Evolutionary conservation across 2,888 invertebrate species (phyloP).

Genomic region (Sesia bembeciformis): DNA sequence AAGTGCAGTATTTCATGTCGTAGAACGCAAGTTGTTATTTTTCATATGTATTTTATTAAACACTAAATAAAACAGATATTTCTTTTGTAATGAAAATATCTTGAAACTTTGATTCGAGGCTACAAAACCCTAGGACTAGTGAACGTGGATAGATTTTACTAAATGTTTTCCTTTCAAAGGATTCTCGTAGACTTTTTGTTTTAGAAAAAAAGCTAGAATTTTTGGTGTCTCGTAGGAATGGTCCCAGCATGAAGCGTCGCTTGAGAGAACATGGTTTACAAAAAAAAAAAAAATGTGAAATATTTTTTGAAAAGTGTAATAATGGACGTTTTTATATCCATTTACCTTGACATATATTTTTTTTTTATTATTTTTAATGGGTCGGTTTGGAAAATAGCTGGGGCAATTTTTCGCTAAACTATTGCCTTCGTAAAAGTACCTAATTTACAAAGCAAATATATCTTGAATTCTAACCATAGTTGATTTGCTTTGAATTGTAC

Average conservation of each 20-base stretch:
- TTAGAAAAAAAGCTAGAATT: conserved; percentile 56
- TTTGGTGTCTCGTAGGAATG: conserved; percentile 53
- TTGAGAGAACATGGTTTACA: background rate
- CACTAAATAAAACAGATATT: background rate
- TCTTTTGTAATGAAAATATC: background rate
- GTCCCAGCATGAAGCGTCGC: background rate
- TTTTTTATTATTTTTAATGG: too few relatives aligned
- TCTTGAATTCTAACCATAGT: too few relatives aligned
- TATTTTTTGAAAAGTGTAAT: conserved; percentile 1
- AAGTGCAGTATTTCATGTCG: too few relatives aligned
- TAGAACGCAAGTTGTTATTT: too few relatives aligned
- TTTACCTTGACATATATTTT: too few relatives aligned
- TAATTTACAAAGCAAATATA: too few relatives aligned
- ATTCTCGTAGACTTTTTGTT: conserved; percentile 38
- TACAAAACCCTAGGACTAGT: conserved; percentile 39
- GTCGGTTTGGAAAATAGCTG: too few relatives aligned
- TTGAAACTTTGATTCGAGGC: conserved; percentile 28
- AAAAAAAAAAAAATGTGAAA: background rate
- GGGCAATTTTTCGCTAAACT: too few relatives aligned
- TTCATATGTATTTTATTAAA: too few relatives aligned
- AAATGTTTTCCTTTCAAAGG: conserved; percentile 31
- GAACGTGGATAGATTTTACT: conserved; percentile 26
- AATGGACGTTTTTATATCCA: too few relatives aligned
- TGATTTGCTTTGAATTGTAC: too few relatives aligned
- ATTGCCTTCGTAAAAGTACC: too few relatives aligned